Base-by-base conservation (phyloP, 2,888 invertebrate species). In the Aporophyla nigra region DNA sequence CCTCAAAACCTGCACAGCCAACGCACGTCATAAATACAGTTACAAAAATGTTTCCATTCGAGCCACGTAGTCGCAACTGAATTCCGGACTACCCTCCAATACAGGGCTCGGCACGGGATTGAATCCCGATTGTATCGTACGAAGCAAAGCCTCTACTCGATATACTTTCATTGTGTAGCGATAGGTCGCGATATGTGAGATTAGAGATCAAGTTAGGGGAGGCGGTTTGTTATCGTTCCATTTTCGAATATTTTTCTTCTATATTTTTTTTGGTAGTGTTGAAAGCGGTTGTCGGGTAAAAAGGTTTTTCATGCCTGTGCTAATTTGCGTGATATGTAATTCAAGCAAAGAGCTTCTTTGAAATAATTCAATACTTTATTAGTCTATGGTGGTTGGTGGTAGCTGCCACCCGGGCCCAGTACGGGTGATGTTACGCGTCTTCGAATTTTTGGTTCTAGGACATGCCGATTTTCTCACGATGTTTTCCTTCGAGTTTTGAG, bases 91-190 rank as follows among this genome's bases (percentile, higher is more conserved):
- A 83, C 65, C 66, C 58, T 62, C 71, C 46, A 24, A 80, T 75
- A 75, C 65, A 59, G 24, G 40, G 69, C 59, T 74, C 62, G 73
- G 61, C 62, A 43, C 67, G 46, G 74, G 88, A 86, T 86, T 80
- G 66, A 87, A 84, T 76, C 78, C 54, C 53, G 79, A 87, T 82
- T 86, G 80, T 87, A 82, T 86, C 75, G 76, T 69, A 24, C 46
- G 40, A 49, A 76, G 81, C 61, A 61, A 81, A 83, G 63, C 70
- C 67, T 70, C 59, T 27, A 67, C 76, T 70, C 80, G 71, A 74
- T 87, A 74, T 74, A 73, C 84, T 65, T 87, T 70, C 71, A 80
- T 81, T 81, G 74, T 78, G 79, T 33, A 14, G 46, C 70, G 63
- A 72, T 78, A 76, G 78, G 54, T 61, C 33, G 51, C 61, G 62